Evolutionary conservation across 2,797 vertebrate species (phyloP).

Genomic region (Lithobates pipiens): DNA sequence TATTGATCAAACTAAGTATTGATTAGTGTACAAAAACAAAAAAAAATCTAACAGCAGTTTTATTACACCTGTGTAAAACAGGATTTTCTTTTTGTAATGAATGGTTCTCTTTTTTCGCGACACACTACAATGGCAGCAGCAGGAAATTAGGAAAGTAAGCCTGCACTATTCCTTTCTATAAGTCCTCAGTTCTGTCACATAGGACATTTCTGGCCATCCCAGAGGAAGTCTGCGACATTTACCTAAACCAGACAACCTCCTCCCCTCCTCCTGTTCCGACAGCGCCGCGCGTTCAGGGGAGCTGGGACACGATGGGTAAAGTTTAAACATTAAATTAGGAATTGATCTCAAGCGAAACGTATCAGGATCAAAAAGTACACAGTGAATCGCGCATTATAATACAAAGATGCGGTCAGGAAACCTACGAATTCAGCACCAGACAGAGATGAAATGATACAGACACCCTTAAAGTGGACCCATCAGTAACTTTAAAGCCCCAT

Average conservation of each 20-base stretch:
- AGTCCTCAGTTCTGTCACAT: constrained; percentile 47
- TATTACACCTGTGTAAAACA: not conserved
- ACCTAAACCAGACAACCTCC: constrained; percentile 49
- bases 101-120: not conserved
- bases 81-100: not conserved
- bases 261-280: constrained; percentile 41
- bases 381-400: constrained; percentile 40
- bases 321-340: constrained; percentile 63
- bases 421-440: not conserved
- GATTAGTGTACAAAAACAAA: not conserved
- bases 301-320: constrained; percentile 57
- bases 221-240: constrained; percentile 59
- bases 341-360: constrained; percentile 58
- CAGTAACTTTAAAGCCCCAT: too few species aligned
- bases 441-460: not conserved
- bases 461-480: not conserved
- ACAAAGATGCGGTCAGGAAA: not conserved
- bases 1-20: not conserved
- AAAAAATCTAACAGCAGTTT: not conserved
- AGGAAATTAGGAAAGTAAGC: constrained; percentile 34
- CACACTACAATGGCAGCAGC: not conserved
- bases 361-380: constrained; percentile 48
- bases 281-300: constrained; percentile 47
- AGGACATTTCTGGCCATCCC: constrained; percentile 57
- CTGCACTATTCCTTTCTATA: constrained; percentile 31